A percentile compares a stretch with the other conserved stretches of the same genome.
phyloP scores from a whole-genome alignment of 2,888 invertebrate genomes.

The Agriotes lineatus region DNA sequence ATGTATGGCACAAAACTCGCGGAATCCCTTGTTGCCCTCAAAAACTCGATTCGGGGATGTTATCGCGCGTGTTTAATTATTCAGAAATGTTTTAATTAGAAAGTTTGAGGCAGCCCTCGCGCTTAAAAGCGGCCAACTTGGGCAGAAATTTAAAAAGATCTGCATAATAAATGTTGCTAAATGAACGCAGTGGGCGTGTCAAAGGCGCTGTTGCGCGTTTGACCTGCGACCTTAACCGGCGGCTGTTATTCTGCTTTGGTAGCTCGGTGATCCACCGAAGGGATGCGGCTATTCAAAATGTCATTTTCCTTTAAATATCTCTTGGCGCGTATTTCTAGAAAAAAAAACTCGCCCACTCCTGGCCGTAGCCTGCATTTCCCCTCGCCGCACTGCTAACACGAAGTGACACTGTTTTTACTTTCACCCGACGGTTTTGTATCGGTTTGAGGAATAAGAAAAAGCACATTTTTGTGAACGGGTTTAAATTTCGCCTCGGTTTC shows the following conservation, averaged over 20 bases:
- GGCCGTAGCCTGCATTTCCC: neutral
- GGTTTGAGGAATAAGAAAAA: constrained; percentile 1
- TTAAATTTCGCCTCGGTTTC: constrained; percentile 14
- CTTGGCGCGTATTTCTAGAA: constrained; percentile 5
- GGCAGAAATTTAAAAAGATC: neutral
- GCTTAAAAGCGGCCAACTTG: neutral
- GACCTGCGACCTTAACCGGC: constrained; percentile 9
- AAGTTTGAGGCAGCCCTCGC: neutral
- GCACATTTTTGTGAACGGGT: constrained; percentile 3
- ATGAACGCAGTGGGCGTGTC: constrained; percentile 11
- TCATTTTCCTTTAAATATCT: constrained; percentile 16
- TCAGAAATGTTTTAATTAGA: no score
- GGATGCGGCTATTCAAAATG: neutral
- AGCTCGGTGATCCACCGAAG: neutral
- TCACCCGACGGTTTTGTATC: neutral
- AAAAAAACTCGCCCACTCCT: neutral
- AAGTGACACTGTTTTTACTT: constrained; percentile 11
- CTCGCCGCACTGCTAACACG: neutral
- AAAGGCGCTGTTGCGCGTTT: neutral
- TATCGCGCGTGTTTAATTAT: no score
- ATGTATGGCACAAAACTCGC: no score
- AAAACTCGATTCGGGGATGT: no score
- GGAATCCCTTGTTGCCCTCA: no score
- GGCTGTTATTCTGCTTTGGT: neutral
- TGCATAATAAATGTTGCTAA: constrained; percentile 6